Evolutionary conservation across 2,888 invertebrate genomes (phyloP), one percentile per base, ranked within the genome.

Genomic region (Synergus umbraculus): DNA sequence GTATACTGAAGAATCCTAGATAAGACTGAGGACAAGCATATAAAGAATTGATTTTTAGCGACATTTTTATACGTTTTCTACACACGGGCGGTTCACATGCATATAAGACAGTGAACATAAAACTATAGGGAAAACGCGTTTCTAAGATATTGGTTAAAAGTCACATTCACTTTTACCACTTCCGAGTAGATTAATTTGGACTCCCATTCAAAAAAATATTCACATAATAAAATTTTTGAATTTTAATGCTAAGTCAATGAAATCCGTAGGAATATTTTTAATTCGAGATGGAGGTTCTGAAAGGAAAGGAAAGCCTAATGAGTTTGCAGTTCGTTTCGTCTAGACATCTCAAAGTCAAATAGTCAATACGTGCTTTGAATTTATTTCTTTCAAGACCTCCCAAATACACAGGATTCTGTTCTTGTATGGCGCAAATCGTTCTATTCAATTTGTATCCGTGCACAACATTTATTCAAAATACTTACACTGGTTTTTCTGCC

Each of bases 281-380:
- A 73, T 49, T 12, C 8, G 37, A 37, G 37, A 37, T 37, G 37
- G 73, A 49, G 49, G 18, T 37, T 49, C 49, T 22, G 22, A 43
- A 46, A 22, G 73, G 29, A 49, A 15, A 18, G 18, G 41, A 18
- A 43, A 44, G 54, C 43, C 76, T 77, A 77, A 77, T 77, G 44
- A 64, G 46, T 77, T 77, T 41, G 64, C 64, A 77, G 43, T 64
- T 77, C 76, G 64, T 77, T 44, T 77, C 76, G 29, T 76, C 18
- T 58, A 76, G 54, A 54, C 76, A 49, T 37, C 12, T 29, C 41
- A 29, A 37, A 64, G 64, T 44, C 41, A 64, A 77, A 64, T 77
- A 60, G 54, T 29, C 58, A 58, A 66, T 67, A 41, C 49, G 69
- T 73, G 73, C 49, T 49, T 43, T 43, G 46, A 69, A 64, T 78